phyloP scores from a whole-genome alignment of 2,113 vertebrate species.

The Tyto alba region DNA sequence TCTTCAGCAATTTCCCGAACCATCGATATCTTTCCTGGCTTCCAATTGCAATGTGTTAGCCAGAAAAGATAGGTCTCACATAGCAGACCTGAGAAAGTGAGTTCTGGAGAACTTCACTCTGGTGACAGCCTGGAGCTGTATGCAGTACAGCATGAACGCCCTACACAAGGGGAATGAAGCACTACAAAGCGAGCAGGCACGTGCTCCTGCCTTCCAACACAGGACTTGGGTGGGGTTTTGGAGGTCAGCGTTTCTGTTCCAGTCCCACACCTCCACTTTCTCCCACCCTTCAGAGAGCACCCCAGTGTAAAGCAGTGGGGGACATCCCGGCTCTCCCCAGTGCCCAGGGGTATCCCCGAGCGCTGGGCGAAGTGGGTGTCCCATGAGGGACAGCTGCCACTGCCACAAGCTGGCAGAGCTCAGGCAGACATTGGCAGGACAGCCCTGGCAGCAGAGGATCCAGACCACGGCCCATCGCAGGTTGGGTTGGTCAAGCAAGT shows the following conservation, averaged over 20 bases:
- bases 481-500: background rate
- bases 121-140: background rate
- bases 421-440: background rate
- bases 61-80: background rate
- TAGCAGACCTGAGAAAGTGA: background rate
- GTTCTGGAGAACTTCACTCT: background rate
- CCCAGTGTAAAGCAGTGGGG: background rate
- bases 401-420: accelerated
- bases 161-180: background rate
- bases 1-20: background rate
- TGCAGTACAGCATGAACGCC: background rate
- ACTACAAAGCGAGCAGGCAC: accelerated
- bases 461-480: background rate
- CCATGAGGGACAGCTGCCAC: accelerated
- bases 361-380: accelerated
- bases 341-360: no score
- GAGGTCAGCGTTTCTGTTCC: no score
- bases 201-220: background rate
- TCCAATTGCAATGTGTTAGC: background rate
- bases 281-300: background rate
- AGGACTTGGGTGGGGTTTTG: no score
- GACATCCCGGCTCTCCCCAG: background rate
- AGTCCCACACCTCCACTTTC: background rate
- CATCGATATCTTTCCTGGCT: background rate
- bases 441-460: background rate